A percentile compares a stretch with the other conserved stretches of the same genome.
Evolutionary conservation across 2,797 vertebrate species (phyloP).

Genomic region (Thamnophis elegans): DNA sequence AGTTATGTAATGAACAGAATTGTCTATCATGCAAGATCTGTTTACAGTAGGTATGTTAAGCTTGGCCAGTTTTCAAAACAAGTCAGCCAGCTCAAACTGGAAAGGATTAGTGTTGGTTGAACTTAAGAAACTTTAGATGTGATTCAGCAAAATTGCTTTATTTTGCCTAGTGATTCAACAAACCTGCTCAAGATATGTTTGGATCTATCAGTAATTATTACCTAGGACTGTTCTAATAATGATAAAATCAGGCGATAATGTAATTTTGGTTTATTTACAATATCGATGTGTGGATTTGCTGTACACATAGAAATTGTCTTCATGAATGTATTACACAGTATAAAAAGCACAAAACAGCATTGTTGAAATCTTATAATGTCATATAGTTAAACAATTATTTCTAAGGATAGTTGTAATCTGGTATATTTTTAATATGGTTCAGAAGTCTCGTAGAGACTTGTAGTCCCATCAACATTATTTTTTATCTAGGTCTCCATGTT

Average conservation of each 20-base stretch:
- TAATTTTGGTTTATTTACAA: background rate
- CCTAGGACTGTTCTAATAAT: background rate
- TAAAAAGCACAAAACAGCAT: background rate
- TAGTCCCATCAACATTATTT: background rate
- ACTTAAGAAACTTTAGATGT: background rate
- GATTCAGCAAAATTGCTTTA: background rate
- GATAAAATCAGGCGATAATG: background rate
- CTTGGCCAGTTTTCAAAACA: background rate
- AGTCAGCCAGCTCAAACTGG: constrained; percentile 8
- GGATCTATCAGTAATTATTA: accelerated
- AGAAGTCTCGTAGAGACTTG: background rate
- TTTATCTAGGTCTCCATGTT: background rate
- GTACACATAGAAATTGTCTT: background rate
- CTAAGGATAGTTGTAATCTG: background rate
- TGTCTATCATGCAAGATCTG: background rate
- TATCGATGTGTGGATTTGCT: background rate
- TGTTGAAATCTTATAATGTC: background rate
- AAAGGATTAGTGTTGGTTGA: background rate
- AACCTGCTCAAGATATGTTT: background rate
- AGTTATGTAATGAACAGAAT: background rate
- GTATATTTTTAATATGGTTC: background rate
- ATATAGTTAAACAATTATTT: background rate
- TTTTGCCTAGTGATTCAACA: background rate
- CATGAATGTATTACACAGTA: background rate
- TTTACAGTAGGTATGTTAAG: background rate